Evolutionary conservation across 64 coral and sea anemone genomes (phyloP), one percentile per base, ranked within the genome.

Genomic region (Catalaphyllia jardinei): DNA sequence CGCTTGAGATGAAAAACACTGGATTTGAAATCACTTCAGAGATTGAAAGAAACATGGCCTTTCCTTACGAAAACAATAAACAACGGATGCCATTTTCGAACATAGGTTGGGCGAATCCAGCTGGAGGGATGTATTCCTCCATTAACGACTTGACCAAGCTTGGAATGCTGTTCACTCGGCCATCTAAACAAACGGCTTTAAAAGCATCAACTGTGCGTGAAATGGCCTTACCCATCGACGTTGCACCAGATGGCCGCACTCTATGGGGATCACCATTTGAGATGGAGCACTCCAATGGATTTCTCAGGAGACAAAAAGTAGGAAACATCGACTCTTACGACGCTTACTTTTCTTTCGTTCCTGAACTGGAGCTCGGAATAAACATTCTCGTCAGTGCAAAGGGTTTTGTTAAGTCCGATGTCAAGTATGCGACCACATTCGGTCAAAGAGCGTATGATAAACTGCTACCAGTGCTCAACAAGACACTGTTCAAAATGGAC

Each of bases 1-100:
- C 92, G 25, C 74, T 94, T 60, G 71, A 42, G 35, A 94, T 94
- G 92, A 49, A 51, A n/a, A 71, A 94, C 29, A 94, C 92, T 24
- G 92, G 92, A 42, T 90, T 90, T 77, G 30, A 78, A 72, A 94
- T 91, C 38, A 91, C 72, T 33, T 14, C 73, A 9, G 25, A 46
- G n/a, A 57, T 91, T 1, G 19, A 42, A 71, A 82, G 76, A 27
- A 76, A 91, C n/a, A 86, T 86, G 82, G 89, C 89, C 2, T 83
- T 85, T 29, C 92, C 92, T 30, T 65, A 94, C 54, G 1, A 10
- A 49, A 72, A 73, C 25, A 79, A 78, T 38, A 81, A 73, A 29
- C 69, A 71, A 27, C 29, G 49, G 19, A 30, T 90, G 19, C 87
- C 87, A 18, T 89, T 90, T 15, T 73, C 79, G 87, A 71, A 89